Conservation (phyloP, 2,888 invertebrate genomes). For the Polydrusus pterygomalis region DNA sequence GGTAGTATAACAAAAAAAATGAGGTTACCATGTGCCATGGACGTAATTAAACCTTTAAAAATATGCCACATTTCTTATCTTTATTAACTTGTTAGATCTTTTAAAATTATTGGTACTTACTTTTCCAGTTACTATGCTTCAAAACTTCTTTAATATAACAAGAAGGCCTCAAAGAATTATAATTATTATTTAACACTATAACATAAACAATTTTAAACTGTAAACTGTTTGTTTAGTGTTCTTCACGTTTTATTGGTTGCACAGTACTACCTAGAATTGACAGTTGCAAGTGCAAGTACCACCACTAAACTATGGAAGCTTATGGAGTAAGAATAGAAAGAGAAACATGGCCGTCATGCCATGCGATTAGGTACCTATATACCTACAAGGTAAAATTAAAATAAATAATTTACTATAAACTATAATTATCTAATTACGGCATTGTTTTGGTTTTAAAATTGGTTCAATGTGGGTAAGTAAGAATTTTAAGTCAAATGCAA, state of each 20-base stretch:
- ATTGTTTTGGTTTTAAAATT: too few species aligned
- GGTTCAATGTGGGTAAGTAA: too few species aligned
- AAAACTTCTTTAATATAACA: neutral
- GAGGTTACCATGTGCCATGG: slow-evolving; percentile 2
- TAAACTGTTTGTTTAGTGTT: slow-evolving; percentile 3
- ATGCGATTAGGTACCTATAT: too few species aligned
- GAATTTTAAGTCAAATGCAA: too few species aligned
- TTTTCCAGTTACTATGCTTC: neutral
- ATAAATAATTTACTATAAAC: too few species aligned
- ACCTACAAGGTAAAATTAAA: too few species aligned
- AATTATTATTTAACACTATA: neutral
- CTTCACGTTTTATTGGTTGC: slow-evolving; percentile 31
- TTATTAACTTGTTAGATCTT: too few species aligned
- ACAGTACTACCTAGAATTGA: neutral
- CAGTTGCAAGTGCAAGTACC: neutral
- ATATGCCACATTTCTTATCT: too few species aligned
- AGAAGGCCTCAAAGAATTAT: too few species aligned
- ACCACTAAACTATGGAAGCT: neutral
- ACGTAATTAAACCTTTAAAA: neutral
- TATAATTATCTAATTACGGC: too few species aligned
- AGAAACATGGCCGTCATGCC: too few species aligned
- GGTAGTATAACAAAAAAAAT: neutral
- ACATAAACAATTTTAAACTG: slow-evolving; percentile 30
- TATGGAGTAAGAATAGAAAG: neutral
- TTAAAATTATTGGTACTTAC: too few species aligned